Percentiles rank a stretch among this genome's conserved stretches.
Conservation (phyloP, 2,888 invertebrate genomes). For the Ceramica pisi region DNA sequence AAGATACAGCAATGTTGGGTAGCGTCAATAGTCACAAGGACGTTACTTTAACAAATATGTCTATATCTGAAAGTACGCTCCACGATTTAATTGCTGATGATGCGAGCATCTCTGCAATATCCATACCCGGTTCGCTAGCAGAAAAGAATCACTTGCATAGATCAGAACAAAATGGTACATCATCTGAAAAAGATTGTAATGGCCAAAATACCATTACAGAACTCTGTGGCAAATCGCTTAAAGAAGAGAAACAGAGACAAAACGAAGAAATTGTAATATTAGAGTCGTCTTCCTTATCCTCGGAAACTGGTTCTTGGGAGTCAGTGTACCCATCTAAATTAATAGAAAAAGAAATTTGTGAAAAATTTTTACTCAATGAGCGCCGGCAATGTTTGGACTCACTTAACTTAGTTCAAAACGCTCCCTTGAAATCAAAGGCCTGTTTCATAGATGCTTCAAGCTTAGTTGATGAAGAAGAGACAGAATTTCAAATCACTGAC, state of each 20-base stretch:
- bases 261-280: conserved; percentile 92
- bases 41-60: conserved; percentile 82
- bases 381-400: conserved; percentile 77
- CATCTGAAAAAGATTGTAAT: conserved; percentile 68
- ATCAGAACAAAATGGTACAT: conserved; percentile 65
- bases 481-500: conserved; percentile 58
- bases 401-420: conserved; percentile 71
- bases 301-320: conserved; percentile 93
- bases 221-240: conserved; percentile 77
- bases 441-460: conserved; percentile 95
- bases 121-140: conserved; percentile 69
- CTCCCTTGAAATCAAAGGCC: conserved; percentile 79
- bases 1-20: conserved; percentile 84
- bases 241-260: conserved; percentile 92
- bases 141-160: conserved; percentile 69
- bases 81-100: conserved; percentile 83
- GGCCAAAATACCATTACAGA: conserved; percentile 69
- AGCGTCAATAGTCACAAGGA: conserved; percentile 83
- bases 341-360: conserved; percentile 83
- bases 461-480: conserved; percentile 92
- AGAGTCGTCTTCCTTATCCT: conserved; percentile 92
- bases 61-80: conserved; percentile 85
- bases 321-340: conserved; percentile 90
- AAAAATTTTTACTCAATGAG: conserved; percentile 84
- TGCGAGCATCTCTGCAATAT: conserved; percentile 71